Evolutionary conservation across 2,888 invertebrate genomes (phyloP), one percentile per base, ranked within the genome.

Genomic region (Stenurella melanura): DNA sequence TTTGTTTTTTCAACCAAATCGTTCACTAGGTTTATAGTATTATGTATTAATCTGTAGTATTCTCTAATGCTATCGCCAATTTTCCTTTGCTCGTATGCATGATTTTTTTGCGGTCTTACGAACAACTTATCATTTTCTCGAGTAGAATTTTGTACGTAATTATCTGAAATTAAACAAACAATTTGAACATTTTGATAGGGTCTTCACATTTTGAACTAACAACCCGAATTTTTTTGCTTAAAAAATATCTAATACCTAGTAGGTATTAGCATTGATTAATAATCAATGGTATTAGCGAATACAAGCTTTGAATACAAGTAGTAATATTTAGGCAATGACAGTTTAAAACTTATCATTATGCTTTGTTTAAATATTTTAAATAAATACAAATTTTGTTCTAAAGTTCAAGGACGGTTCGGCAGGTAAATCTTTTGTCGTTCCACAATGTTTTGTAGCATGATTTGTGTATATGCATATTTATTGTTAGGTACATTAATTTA

Each of bases 101-200:
- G 19, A 54, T 70, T 70, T 70, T 57, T 60, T 19, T 15, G 11
- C 4, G 17, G 15, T 50, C 21, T 7, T 70, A 19, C 17, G 10
- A 58, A 0, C 0, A n/a, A 15, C 12, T 38, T 56, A 38, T 69
- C 11, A 30, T 56, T 68, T 30, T 58, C 56, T 58, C n/a, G 69
- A 67, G 67, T 21, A 3, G 19, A 68, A 26, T 68, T 54, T 56
- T 1, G 6, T 21, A 19, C 11, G n/a, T 26, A n/a, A 4, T 67
- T 56, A n/a, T 69, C 69, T 69, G 58, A 64, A 64, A 64, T 64
- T 64, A 42, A 64, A 64, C 18, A 42, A 42, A 42, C 10, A 63
- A 61, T 30, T 26, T 10, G 26, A 42, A 3, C 12, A 7, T 42
- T 42, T 42, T 38, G 11, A 5, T 38, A n/a, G 38, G 11, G 1